These are phyloP conservation scores for Ennomos fuscantarius DNA, from an alignment of 2,888 invertebrate genomes.

Conservation along the genomic window DNA sequence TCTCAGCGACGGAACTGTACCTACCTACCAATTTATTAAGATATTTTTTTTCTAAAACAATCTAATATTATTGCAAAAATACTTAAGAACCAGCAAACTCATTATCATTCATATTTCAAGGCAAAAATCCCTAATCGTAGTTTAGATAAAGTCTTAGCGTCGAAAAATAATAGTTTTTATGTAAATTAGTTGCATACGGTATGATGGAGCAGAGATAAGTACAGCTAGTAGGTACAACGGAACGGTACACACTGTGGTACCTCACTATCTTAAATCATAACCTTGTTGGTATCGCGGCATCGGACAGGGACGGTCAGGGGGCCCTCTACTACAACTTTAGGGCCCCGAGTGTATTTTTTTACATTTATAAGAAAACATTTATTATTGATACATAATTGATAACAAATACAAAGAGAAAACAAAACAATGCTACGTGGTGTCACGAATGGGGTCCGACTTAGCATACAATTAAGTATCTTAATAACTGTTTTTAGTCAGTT, in stretches of 20 bases:
- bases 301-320: conserved; percentile 23
- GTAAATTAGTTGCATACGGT: conserved; percentile 69
- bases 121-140: conserved; percentile 62
- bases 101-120: conserved; percentile 38
- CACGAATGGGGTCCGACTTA: too few relatives aligned
- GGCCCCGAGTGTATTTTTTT: not conserved
- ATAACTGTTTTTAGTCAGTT: too few relatives aligned
- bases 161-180: conserved; percentile 74
- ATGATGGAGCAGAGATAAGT: conserved; percentile 54
- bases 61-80: conserved; percentile 3
- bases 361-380: too few relatives aligned
- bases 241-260: conserved; percentile 42
- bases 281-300: conserved; percentile 35
- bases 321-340: not conserved
- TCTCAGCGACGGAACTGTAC: not conserved
- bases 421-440: too few relatives aligned
- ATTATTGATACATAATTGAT: too few relatives aligned
- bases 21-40: not conserved
- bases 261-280: conserved; percentile 39
- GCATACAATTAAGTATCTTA: too few relatives aligned
- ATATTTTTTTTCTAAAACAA: not conserved
- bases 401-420: too few relatives aligned
- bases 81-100: conserved; percentile 17
- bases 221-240: conserved; percentile 45
- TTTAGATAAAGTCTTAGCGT: conserved; percentile 51